Conservation (phyloP, 1,140 invertebrate species). For the Apis laboriosa region DNA sequence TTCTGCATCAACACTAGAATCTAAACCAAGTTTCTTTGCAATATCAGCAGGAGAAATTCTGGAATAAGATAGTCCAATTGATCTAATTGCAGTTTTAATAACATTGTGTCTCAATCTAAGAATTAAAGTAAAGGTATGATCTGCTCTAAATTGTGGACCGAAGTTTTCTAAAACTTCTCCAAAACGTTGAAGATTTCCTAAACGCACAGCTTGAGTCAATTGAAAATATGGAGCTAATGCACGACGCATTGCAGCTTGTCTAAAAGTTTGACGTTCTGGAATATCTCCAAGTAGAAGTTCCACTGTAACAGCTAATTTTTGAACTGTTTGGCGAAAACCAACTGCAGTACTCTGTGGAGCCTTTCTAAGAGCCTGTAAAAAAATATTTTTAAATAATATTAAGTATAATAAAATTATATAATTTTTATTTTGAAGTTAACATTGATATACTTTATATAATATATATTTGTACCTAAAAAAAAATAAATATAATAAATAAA, state of each 20-base stretch:
- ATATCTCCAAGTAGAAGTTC: constrained; percentile 98
- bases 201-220: constrained; percentile 97
- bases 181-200: constrained; percentile 97
- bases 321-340: constrained; percentile 99
- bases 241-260: constrained; percentile 92
- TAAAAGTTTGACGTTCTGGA: constrained; percentile 94
- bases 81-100: constrained; percentile 98
- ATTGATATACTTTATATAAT: too few species aligned
- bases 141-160: constrained; percentile 91
- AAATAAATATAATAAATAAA: too few species aligned
- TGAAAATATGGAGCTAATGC: constrained; percentile 97
- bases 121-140: constrained; percentile 97
- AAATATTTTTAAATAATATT: too few species aligned
- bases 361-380: constrained; percentile 92
- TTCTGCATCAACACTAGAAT: constrained; percentile 98
- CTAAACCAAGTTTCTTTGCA: constrained; percentile 94
- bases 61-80: constrained; percentile 98
- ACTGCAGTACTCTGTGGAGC: constrained; percentile 98
- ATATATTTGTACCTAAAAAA: too few species aligned
- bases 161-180: constrained; percentile 96
- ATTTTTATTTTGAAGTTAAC: too few species aligned
- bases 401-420: neutral
- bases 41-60: constrained; percentile 97
- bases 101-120: constrained; percentile 98
- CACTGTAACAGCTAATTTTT: constrained; percentile 97